A percentile compares a stretch with the other conserved stretches of the same genome.
phyloP scores from a whole-genome alignment of 2,113 vertebrate species.

The Nanorana parkeri region DNA sequence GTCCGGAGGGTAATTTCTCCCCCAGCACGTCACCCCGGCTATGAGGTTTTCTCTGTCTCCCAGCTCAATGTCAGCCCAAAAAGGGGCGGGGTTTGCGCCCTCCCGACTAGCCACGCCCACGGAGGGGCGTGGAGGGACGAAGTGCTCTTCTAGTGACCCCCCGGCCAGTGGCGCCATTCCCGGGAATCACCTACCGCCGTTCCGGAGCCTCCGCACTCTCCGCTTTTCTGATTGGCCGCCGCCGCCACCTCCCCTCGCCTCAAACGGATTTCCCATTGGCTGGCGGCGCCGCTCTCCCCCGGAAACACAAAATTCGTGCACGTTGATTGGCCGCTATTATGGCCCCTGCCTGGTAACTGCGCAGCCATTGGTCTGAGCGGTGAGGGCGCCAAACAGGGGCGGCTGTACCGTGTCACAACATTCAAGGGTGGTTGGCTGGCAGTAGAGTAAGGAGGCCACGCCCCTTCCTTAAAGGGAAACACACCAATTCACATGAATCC shows the following conservation, averaged over 20 bases:
- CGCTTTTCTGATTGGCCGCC: slow-evolving; percentile 40
- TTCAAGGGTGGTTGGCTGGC: slow-evolving; percentile 29
- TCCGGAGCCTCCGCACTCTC: slow-evolving; percentile 28
- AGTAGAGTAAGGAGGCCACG: slow-evolving; percentile 33
- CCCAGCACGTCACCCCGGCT: neutral
- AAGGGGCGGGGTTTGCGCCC: neutral
- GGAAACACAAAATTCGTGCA: neutral
- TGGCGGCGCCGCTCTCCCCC: neutral
- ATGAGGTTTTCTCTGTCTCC: neutral
- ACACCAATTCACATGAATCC: neutral
- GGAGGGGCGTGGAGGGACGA: too few species aligned
- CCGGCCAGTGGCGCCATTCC: neutral
- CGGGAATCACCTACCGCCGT: slow-evolving; percentile 47
- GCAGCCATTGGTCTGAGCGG: neutral
- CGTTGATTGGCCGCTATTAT: neutral
- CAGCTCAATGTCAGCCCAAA: neutral
- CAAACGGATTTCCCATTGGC: slow-evolving; percentile 14
- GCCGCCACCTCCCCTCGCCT: neutral
- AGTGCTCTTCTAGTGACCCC: neutral
- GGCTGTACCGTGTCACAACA: slow-evolving; percentile 40
- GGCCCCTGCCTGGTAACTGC: slow-evolving; percentile 24
- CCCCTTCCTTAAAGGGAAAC: neutral
- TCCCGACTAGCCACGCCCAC: neutral
- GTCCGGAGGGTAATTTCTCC: neutral
- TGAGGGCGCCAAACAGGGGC: slow-evolving; percentile 36